Percentiles rank a stretch among this genome's conserved stretches.
Conservation (phyloP, 1,140 invertebrate species). For the Alviniconcha marisindica region DNA sequence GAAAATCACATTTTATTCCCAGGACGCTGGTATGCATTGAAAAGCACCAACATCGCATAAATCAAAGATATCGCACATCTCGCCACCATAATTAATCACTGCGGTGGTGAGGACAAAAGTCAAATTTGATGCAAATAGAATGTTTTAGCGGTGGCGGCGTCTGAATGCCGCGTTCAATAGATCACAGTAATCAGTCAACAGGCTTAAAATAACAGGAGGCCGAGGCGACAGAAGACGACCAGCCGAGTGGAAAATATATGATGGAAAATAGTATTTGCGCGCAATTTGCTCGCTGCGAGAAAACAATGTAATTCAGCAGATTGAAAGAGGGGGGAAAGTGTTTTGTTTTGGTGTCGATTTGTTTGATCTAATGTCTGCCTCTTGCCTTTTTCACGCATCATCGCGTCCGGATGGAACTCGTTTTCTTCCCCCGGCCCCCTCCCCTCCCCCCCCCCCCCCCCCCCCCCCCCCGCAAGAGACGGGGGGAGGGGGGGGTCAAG, state of each 20-base stretch:
- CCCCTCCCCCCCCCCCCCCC: neutral
- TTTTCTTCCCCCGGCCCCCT: neutral
- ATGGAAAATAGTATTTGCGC: slow-evolving; percentile 22
- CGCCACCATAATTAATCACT: neutral
- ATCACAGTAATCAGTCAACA: neutral
- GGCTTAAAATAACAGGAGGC: neutral
- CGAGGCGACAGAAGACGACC: neutral
- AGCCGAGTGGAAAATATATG: slow-evolving; percentile 5
- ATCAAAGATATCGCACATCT: slow-evolving; percentile 9
- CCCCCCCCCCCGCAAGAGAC: too few relatives aligned
- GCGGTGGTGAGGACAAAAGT: neutral
- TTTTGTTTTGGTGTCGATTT: slow-evolving; percentile 17
- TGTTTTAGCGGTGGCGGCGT: neutral
- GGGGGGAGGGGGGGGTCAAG: neutral
- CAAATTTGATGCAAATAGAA: neutral
- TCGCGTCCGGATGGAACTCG: neutral
- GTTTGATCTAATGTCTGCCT: slow-evolving; percentile 6
- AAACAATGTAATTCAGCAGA: neutral
- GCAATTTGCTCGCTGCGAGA: slow-evolving; percentile 4
- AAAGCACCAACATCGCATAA: neutral
- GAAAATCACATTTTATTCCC: neutral
- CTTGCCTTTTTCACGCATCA: neutral
- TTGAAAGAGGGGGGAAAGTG: neutral
- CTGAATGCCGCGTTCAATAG: neutral
- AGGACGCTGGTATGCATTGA: neutral